Conservation (phyloP, 2,888 invertebrate species). For the Xylota sylvarum region DNA sequence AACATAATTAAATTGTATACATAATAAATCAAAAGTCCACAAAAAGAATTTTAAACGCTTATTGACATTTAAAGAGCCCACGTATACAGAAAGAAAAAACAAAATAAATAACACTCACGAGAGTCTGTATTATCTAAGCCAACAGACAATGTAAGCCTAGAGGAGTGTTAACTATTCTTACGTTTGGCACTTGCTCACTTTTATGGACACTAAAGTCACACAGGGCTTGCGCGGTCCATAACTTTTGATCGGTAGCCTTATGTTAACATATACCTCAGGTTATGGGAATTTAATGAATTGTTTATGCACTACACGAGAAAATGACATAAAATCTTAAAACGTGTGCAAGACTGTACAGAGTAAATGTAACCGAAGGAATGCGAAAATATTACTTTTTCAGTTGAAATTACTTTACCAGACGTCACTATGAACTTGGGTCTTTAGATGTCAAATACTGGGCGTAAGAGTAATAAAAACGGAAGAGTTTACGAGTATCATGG, state of each 20-base stretch:
- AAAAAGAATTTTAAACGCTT: not conserved
- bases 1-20: too few species aligned
- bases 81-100: not conserved
- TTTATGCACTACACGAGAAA: conserved; percentile 8
- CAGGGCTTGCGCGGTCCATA: not conserved
- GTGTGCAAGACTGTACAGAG: not conserved
- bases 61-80: not conserved
- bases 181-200: not conserved
- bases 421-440: too few species aligned
- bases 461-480: too few species aligned
- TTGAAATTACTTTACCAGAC: too few species aligned
- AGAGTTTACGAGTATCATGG: too few species aligned
- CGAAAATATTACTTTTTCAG: too few species aligned
- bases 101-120: not conserved
- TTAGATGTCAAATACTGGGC: too few species aligned
- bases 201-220: not conserved
- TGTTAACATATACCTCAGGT: not conserved
- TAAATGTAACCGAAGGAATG: too few species aligned
- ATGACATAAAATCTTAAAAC: conserved; percentile 10
- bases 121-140: not conserved
- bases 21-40: conserved; percentile 1
- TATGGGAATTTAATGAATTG: conserved; percentile 9
- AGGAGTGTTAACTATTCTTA: not conserved
- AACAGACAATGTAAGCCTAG: not conserved
- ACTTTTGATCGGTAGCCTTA: conserved; percentile 11